Evolutionary conservation across 2,113 vertebrate species (phyloP), one percentile per base, ranked within the genome.

Genomic region (Myotis lucifugus): DNA sequence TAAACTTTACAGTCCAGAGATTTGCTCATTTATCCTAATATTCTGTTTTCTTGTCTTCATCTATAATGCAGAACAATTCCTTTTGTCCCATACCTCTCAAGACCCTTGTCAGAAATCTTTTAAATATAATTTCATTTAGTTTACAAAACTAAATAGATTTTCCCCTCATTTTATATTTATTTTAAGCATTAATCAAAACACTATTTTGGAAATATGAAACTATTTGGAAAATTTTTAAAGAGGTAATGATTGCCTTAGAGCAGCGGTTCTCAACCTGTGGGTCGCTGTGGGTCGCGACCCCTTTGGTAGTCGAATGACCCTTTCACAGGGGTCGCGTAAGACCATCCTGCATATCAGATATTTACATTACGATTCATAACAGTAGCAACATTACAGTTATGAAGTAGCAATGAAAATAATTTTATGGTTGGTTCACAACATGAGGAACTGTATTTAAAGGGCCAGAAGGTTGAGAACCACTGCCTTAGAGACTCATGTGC

Each of bases 51-150:
- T 8, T 73, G 18, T 81, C 23, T 94, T 74, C 29, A 56, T 70
- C n/a, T 82, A 6, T 96, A 93, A 89, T 64, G 61, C 32, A 91
- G 61, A 91, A 54, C 21, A 90, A 15, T 76, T 94, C 61, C 11
- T 91, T 93, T 59, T 34, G 2, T 32, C 21, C 10, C 18, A 79
- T 54, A 32, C 13, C 6, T 78, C 61, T 89, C 14, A 52, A 61
- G 77, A 69, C 48, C 29, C 54, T 87, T 91, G n/a, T 92, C 54
- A 86, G 74, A 93, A 93, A 50, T 96, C 84, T 96, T 42, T 92
- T 46, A 81, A 14, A 5, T 85, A 56, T 73, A 50, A 92, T 6
- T 66, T 96, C 21, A 82, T 73, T 95, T 89, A 79, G 40, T 93
- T 93, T 84, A 50, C 11, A 87, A 76, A 92, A 64, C 34, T 52